Evolutionary conservation across 2,888 invertebrate species (phyloP).

Genomic region (Philaethria dido): DNA sequence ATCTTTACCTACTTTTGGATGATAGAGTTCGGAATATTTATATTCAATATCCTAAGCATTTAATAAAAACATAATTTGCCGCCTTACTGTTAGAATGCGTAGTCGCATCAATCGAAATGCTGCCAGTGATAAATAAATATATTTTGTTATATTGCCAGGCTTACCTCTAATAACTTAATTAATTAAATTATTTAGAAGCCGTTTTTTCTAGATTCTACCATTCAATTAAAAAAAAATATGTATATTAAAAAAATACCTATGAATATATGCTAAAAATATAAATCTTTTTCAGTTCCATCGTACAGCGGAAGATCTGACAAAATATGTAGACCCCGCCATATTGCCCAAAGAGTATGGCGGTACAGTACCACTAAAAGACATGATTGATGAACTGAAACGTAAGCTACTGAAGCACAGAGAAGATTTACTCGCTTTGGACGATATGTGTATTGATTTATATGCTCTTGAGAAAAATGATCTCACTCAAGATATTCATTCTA

Average conservation of each 20-base stretch:
- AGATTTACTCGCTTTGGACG: conserved; percentile 87
- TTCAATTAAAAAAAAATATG: neutral
- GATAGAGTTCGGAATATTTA: neutral
- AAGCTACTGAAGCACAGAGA: conserved; percentile 86
- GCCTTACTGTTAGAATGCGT: neutral
- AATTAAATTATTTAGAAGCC: too few species aligned
- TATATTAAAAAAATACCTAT: neutral
- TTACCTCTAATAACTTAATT: neutral
- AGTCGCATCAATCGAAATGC: neutral
- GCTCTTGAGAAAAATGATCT: conserved; percentile 84
- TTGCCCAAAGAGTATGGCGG: conserved; percentile 95
- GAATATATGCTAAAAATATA: neutral
- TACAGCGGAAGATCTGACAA: conserved; percentile 87
- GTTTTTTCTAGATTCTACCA: too few species aligned
- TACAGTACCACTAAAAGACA: conserved; percentile 90
- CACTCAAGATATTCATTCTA: conserved; percentile 88
- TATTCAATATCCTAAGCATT: neutral
- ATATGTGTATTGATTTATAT: conserved; percentile 89
- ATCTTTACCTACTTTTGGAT: too few species aligned
- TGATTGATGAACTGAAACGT: conserved; percentile 90
- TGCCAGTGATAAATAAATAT: neutral
- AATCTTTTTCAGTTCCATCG: conserved; percentile 86
- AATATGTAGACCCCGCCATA: conserved; percentile 88
- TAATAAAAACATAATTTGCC: neutral
- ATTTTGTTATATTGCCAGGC: conserved; percentile 10